Base-by-base conservation (phyloP, 2,797 vertebrate species). In the Chromobotia macracanthus region DNA sequence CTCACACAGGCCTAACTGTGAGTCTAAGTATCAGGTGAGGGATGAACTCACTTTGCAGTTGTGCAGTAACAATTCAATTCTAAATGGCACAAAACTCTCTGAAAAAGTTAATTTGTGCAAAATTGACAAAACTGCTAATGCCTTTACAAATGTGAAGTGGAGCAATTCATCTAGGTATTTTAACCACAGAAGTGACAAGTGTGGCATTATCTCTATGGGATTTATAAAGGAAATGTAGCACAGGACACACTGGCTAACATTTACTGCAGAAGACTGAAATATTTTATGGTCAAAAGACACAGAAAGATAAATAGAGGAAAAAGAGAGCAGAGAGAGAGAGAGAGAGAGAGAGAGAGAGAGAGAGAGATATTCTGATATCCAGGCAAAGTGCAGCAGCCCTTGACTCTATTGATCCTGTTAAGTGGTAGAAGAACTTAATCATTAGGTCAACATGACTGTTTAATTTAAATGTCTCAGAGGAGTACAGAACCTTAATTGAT, bases 301-400 rank as follows among this genome's bases (percentile, higher is more conserved):
- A 65, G 16, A 67, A 55, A 56, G 41, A 68, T 21, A 77, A 50
- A 68, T 8, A 48, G 21, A 25, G 19, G 18, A 25, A 9, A 25
- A 6, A 61, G 61, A n/a, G 61, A 11, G 13, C 7, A 44, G 41
- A 44, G 7, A 44, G 41, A 44, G 41, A 44, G 41, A 44, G 41
- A 18, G 5, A 15, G 1, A n/a, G 18, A 66, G 2, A 21, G 0
- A 46, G 3, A 23, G 41, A 53, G 8, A 60, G 9, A 35, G 53
- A 67, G n/a, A 9, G 5, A n/a, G 84, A 97, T 90, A 0, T 96
- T 95, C 95, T 97, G 93, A 64, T 94, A 96, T 31, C 28, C 56
- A 18, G 15, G 38, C 79, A 93, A 84, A 70, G 44, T 31, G 79
- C 12, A 63, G 28, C 2, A 1, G 79, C 56, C 60, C 65, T 72